phyloP scores from a whole-genome alignment of 2,797 vertebrate species.

The Thaleichthys pacificus region DNA sequence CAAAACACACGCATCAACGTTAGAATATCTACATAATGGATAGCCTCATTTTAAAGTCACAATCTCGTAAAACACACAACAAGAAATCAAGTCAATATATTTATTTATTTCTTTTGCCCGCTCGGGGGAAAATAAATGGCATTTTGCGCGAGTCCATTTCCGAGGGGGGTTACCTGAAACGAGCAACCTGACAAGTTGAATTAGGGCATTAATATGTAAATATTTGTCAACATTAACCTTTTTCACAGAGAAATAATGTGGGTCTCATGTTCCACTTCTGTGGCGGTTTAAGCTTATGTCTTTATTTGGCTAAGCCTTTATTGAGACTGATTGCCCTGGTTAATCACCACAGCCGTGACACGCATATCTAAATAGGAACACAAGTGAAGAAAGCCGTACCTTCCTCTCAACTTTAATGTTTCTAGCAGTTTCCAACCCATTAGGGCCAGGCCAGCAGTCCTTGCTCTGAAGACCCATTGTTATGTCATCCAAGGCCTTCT shows the following conservation, averaged over 20 bases:
- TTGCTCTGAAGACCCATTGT: too few relatives aligned
- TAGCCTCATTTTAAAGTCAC: slow-evolving; percentile 27
- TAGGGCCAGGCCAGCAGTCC: neutral
- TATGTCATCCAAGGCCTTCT: too few relatives aligned
- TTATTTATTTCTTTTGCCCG: slow-evolving; percentile 59
- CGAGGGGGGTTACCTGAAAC: slow-evolving; percentile 64
- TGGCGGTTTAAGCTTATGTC: slow-evolving; percentile 62
- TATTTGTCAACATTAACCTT: slow-evolving; percentile 83
- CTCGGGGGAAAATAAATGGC: slow-evolving; percentile 67
- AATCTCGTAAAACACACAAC: slow-evolving; percentile 56
- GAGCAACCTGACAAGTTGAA: slow-evolving; percentile 75
- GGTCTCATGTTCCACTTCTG: slow-evolving; percentile 66
- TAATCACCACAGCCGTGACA: slow-evolving; percentile 64
- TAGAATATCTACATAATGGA: slow-evolving; percentile 21
- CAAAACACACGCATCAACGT: too few relatives aligned
- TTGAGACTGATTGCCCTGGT: slow-evolving; percentile 76
- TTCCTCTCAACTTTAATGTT: neutral
- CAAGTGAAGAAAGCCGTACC: neutral
- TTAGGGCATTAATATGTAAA: slow-evolving; percentile 77
- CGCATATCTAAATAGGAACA: slow-evolving; percentile 40
- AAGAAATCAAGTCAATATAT: slow-evolving; percentile 64
- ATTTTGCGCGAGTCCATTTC: slow-evolving; percentile 64
- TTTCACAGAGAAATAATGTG: slow-evolving; percentile 74
- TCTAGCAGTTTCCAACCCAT: neutral
- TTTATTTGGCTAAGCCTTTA: slow-evolving; percentile 73